These are phyloP conservation scores for Drosophila pectinifera DNA, from an alignment of 1,140 invertebrate genomes.

Conservation along the genomic window DNA sequence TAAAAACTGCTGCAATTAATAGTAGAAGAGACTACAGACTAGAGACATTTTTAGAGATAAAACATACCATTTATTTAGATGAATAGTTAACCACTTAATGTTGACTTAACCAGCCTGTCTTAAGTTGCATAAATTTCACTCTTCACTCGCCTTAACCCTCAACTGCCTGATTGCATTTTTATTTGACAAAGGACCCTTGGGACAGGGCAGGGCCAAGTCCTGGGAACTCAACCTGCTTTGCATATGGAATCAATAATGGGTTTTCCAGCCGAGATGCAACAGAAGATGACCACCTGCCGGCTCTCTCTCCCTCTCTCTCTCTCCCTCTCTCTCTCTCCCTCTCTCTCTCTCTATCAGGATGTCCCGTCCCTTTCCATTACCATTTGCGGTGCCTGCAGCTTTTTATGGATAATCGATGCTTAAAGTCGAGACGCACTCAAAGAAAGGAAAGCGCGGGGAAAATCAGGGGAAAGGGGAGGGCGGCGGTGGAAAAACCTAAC, in stretches of 20 bases:
- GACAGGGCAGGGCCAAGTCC: slow-evolving; percentile 4
- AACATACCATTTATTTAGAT: no score
- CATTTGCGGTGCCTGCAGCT: slow-evolving; percentile 24
- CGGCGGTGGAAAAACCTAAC: slow-evolving; percentile 62
- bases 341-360: neutral
- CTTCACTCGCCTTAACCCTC: neutral
- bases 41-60: no score
- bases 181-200: slow-evolving; percentile 1
- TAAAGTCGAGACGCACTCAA: slow-evolving; percentile 64
- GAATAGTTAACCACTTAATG: no score
- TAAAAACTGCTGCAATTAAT: no score
- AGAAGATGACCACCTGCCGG: slow-evolving; percentile 18
- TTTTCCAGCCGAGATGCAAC: slow-evolving; percentile 30
- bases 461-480: neutral
- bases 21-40: no score
- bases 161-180: slow-evolving; percentile 5
- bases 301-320: neutral
- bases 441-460: neutral
- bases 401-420: slow-evolving; percentile 74
- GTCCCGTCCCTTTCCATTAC: slow-evolving; percentile 2
- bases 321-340: neutral
- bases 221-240: slow-evolving; percentile 18
- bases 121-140: no score
- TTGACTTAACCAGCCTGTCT: no score
- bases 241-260: slow-evolving; percentile 38